phyloP scores from a whole-genome alignment of 2,888 invertebrate species.

The Syrphus vitripennis region DNA sequence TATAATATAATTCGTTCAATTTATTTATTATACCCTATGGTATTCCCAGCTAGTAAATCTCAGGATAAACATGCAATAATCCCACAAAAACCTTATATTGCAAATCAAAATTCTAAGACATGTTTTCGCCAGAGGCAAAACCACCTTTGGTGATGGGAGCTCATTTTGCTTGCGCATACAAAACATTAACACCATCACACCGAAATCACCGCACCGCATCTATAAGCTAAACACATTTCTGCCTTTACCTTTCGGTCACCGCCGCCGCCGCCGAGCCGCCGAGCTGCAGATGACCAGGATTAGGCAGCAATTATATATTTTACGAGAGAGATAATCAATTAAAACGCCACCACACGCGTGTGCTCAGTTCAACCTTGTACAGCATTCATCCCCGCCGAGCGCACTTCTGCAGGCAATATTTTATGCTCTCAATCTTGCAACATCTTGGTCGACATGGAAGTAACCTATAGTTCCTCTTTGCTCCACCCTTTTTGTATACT shows the following conservation, averaged over 20 bases:
- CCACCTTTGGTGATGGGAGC: neutral
- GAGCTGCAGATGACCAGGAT: slow-evolving; percentile 4
- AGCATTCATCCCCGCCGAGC: neutral
- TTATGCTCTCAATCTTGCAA: slow-evolving; percentile 46
- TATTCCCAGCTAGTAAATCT: neutral
- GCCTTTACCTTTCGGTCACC: neutral
- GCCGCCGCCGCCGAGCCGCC: neutral
- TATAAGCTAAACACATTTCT: neutral
- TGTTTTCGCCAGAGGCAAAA: neutral
- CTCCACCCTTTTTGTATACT: neutral
- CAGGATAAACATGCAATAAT: neutral
- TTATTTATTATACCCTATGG: neutral
- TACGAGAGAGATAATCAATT: slow-evolving; percentile 61
- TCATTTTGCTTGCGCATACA: slow-evolving; percentile 4
- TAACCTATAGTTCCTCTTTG: neutral
- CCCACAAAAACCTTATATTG: neutral
- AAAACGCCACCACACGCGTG: slow-evolving; percentile 51
- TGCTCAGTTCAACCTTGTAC: neutral
- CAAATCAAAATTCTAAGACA: slow-evolving; percentile 2
- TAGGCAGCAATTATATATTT: slow-evolving; percentile 54
- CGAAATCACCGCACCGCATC: neutral
- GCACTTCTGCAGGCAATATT: neutral
- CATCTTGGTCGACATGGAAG: slow-evolving; percentile 57
- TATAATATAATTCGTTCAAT: neutral
- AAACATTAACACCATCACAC: slow-evolving; percentile 39